Evolutionary conservation across 2,113 vertebrate genomes (phyloP), one percentile per base, ranked within the genome.

Genomic region (Patagioenas fasciata): DNA sequence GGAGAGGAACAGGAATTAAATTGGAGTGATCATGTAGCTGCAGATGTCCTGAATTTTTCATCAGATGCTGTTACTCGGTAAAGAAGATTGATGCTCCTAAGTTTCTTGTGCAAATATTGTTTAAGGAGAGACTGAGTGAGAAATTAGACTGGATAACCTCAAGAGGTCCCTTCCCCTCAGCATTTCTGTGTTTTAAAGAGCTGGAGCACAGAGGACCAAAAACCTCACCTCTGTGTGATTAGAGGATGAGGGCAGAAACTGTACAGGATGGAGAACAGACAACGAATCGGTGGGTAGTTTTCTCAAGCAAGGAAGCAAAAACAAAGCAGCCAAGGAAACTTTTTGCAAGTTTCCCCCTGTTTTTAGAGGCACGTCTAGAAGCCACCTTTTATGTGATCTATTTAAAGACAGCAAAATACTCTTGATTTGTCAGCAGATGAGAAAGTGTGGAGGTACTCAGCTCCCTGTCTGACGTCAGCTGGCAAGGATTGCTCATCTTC

Each of bases 341-440:
- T 88, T 71, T 79, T 61, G 13, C 19, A 47, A 67, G 51, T 70
- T 86, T 70, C 13, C 26, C 53, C 20, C 29, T 84, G 21, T 44
- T 89, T 96, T 81, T 32, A 89, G 66, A 79, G 51, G 21, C 51
- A 74, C 29, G 47, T 77, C 47, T 73, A 36, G 47, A 78, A 78
- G 64, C 0, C 0, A 84, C 60, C 36, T 89, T 95, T 93, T n/a
- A 67, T 64, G 25, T 56, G 79, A 83, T 91, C 73, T 93, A 83
- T 93, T 92, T 95, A 85, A 94, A 93, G 80, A 58, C 2, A 54
- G 54, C n/a, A 96, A 95, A 88, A 91, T 85, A 91, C n/a, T 73
- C n/a, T 32, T 42, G 40, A 85, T 88, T 85, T 93, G 62, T 94
- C 82, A 88, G 73, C 56, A 88, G 82, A 92, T 95, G 92, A 95